These are phyloP conservation scores for Leptogaster cylindrica DNA, from an alignment of 2,888 invertebrate genomes.

Conservation along the genomic window DNA sequence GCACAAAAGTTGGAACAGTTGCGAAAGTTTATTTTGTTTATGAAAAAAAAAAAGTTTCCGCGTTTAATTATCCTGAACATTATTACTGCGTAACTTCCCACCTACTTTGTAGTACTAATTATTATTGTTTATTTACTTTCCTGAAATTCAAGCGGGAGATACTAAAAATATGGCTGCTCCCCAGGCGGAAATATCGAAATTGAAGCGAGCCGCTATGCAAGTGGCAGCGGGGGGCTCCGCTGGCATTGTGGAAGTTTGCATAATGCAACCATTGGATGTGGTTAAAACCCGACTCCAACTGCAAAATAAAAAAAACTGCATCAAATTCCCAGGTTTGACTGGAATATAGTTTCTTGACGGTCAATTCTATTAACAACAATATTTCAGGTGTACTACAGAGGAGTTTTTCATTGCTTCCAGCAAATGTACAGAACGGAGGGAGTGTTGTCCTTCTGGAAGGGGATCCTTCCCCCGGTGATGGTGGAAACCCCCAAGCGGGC, in stretches of 20 bases:
- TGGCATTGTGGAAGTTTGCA: conserved; percentile 91
- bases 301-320: conserved; percentile 63
- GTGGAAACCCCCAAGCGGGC: conserved; percentile 96
- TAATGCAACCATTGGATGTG: conserved; percentile 95
- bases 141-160: too few relatives aligned
- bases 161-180: background rate
- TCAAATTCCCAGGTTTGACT: conserved; percentile 52
- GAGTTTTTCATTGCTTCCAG: conserved; percentile 83
- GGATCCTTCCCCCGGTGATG: conserved; percentile 89
- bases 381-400: conserved; percentile 68
- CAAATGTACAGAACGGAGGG: conserved; percentile 91
- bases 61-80: too few relatives aligned
- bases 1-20: too few relatives aligned
- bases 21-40: too few relatives aligned
- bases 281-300: conserved; percentile 90
- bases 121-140: background rate
- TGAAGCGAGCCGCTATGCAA: conserved; percentile 56
- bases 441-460: conserved; percentile 86
- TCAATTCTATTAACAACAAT: conserved; percentile 41
- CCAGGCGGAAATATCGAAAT: conserved; percentile 52
- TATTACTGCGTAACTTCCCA: too few relatives aligned
- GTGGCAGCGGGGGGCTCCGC: conserved; percentile 83
- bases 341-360: background rate
- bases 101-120: background rate
- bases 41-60: too few relatives aligned